These are phyloP conservation scores for Schizothorax lantsangensis DNA, from an alignment of 2,797 vertebrate genomes.

Conservation along the genomic window DNA sequence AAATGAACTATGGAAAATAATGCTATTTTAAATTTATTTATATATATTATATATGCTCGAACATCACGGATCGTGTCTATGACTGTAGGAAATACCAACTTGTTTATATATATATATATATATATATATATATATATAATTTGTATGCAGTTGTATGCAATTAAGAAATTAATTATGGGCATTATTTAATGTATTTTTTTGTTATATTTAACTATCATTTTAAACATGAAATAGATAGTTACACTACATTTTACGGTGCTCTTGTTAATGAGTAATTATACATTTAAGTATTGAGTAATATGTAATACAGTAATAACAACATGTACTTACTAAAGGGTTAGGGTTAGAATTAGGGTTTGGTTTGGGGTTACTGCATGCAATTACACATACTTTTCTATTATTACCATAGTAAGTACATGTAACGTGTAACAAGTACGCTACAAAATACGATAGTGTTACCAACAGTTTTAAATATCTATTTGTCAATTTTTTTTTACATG, in stretches of 20 bases:
- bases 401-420: not conserved
- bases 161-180: not conserved
- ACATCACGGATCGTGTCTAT: no score
- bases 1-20: no score
- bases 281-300: not conserved
- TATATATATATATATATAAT: no score
- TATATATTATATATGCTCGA: not conserved
- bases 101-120: no score
- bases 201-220: not conserved
- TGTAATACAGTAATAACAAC: no score
- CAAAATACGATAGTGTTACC: not conserved
- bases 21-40: not conserved
- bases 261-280: no score
- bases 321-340: no score
- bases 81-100: no score
- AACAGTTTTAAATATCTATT: not conserved
- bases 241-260: no score
- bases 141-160: not conserved
- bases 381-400: not conserved
- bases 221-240: not conserved
- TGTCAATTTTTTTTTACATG: not conserved
- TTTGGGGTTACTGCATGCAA: no score
- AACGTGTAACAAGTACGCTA: not conserved
- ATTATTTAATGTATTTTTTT: not conserved
- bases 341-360: not conserved